Conservation (phyloP, 2,888 invertebrate genomes). For the Pegoplata infirma region DNA sequence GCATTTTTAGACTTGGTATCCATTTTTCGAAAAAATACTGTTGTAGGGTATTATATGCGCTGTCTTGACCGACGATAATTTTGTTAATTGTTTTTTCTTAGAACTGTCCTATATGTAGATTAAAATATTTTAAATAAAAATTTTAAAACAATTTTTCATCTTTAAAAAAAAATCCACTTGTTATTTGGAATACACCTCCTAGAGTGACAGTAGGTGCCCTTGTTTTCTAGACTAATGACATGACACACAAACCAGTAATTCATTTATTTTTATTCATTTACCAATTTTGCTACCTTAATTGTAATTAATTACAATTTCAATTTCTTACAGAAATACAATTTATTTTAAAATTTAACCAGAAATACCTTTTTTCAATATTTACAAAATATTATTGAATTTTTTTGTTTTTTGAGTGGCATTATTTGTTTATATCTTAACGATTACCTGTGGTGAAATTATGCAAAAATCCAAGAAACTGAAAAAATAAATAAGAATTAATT, state of each 20-base stretch:
- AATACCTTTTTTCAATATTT: constrained; percentile 50
- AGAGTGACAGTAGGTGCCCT: constrained; percentile 35
- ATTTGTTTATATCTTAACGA: not conserved
- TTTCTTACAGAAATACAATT: constrained; percentile 36
- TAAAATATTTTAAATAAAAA: not conserved
- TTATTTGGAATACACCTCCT: constrained; percentile 38
- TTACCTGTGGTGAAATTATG: constrained; percentile 57
- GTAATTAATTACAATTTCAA: constrained; percentile 55
- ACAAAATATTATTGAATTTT: constrained; percentile 53
- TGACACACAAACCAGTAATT: constrained; percentile 24
- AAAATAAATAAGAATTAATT: constrained; percentile 22
- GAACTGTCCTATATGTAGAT: no score
- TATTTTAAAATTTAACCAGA: constrained; percentile 31
- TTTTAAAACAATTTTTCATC: not conserved
- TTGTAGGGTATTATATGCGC: no score
- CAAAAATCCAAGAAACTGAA: constrained; percentile 46
- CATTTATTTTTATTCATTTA: not conserved
- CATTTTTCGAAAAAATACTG: no score
- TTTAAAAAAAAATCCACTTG: constrained; percentile 13
- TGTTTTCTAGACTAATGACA: constrained; percentile 42
- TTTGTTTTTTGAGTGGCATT: constrained; percentile 16
- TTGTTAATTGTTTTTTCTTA: no score
- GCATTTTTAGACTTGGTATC: no score
- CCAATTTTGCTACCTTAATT: constrained; percentile 36
- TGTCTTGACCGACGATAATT: no score